phyloP scores from a whole-genome alignment of 2,797 vertebrate species.

The Coccyzus lansbergi region DNA sequence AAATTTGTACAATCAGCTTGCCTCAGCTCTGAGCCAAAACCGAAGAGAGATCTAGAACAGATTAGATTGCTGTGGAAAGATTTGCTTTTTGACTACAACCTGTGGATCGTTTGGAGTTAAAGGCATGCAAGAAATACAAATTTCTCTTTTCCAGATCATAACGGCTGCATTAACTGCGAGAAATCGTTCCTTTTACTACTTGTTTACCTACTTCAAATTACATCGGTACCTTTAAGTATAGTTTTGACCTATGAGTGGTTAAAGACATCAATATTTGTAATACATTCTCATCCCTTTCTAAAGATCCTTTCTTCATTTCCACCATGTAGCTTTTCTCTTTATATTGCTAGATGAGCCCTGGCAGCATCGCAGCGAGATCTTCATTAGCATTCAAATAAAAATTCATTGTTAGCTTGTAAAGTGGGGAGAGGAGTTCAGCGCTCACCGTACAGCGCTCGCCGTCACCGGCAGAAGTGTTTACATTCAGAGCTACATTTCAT shows the following conservation, averaged over 20 bases:
- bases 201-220: slow-evolving; percentile 49
- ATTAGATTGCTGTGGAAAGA: slow-evolving; percentile 25
- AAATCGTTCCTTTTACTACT: background rate
- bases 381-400: slow-evolving; percentile 63
- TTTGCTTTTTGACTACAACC: background rate
- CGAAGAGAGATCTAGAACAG: background rate
- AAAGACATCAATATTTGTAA: slow-evolving; percentile 33
- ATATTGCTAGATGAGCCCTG: background rate
- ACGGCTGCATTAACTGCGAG: background rate
- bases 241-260: slow-evolving; percentile 45
- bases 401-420: slow-evolving; percentile 16
- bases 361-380: slow-evolving; percentile 28
- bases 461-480: slow-evolving; percentile 45
- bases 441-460: background rate
- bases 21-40: slow-evolving; percentile 52
- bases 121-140: background rate
- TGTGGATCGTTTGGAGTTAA: background rate
- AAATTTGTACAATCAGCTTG: slow-evolving; percentile 53
- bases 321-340: slow-evolving; percentile 10
- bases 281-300: background rate
- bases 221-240: slow-evolving; percentile 9
- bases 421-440: background rate
- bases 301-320: slow-evolving; percentile 7
- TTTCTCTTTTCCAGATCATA: background rate
- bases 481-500: background rate